Evolutionary conservation across 1,140 invertebrate genomes (phyloP).

Genomic region (Rhyzopertha dominica): DNA sequence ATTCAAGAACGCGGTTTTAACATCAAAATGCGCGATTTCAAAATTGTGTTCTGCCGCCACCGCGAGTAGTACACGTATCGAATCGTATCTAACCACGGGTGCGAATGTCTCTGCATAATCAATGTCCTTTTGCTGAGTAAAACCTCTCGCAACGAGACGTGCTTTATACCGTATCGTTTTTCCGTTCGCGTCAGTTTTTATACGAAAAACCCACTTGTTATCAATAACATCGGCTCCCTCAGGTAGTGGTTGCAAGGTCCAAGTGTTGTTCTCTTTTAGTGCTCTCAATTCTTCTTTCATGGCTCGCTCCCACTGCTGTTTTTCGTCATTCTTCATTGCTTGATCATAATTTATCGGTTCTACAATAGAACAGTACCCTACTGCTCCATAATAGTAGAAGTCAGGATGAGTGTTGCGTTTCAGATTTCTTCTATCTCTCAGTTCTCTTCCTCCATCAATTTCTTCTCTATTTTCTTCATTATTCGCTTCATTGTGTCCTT

Average conservation of each 20-base stretch:
- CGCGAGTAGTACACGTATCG: slow-evolving; percentile 43
- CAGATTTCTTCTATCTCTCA: too few species aligned
- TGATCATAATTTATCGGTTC: slow-evolving; percentile 10
- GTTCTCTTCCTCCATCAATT: neutral
- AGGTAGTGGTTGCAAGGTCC: too few species aligned
- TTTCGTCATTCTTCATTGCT: slow-evolving; percentile 7
- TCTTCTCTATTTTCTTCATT: slow-evolving; percentile 2
- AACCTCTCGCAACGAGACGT: slow-evolving; percentile 42
- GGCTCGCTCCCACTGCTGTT: slow-evolving; percentile 11
- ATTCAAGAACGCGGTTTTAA: slow-evolving; percentile 46
- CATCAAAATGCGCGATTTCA: slow-evolving; percentile 41
- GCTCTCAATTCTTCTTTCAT: slow-evolving; percentile 16
- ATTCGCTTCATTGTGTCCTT: slow-evolving; percentile 3
- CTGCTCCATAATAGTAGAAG: neutral
- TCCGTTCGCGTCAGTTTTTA: slow-evolving; percentile 17
- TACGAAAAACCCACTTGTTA: slow-evolving; percentile 39
- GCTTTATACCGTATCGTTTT: slow-evolving; percentile 37
- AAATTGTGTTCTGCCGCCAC: slow-evolving; percentile 39
- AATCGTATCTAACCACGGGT: slow-evolving; percentile 36
- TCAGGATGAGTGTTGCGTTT: too few species aligned
- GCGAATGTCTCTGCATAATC: slow-evolving; percentile 44
- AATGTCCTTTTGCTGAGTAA: slow-evolving; percentile 36
- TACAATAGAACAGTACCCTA: slow-evolving; percentile 1
- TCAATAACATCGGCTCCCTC: slow-evolving; percentile 24
- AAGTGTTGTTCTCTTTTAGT: slow-evolving; percentile 11